Evolutionary conservation across 2,797 vertebrate genomes (phyloP).

Genomic region (Darevskia nairensis): DNA sequence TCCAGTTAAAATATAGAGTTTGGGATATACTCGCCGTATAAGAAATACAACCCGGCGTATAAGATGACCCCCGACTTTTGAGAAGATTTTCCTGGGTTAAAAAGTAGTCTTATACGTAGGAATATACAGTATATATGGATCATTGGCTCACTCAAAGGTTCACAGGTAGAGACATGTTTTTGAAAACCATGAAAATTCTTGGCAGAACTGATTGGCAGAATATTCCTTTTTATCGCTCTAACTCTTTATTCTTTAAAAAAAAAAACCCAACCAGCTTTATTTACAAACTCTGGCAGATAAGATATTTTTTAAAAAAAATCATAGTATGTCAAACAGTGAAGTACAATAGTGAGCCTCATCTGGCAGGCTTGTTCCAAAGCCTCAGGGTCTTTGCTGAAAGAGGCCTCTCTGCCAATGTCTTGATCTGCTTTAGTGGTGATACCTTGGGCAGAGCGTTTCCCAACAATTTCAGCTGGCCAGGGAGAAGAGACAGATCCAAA

Average conservation of each 20-base stretch:
- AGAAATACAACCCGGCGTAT: too few species aligned
- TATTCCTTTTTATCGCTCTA: accelerated
- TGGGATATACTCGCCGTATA: too few species aligned
- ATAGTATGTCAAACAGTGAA: neutral
- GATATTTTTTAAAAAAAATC: neutral
- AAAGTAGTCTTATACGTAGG: too few species aligned
- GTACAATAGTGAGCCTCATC: neutral
- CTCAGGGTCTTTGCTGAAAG: neutral
- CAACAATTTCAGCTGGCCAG: neutral
- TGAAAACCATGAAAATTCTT: neutral
- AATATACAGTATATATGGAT: neutral
- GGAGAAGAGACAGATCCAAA: neutral
- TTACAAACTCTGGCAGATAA: neutral
- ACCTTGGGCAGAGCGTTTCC: neutral
- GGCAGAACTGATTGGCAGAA: neutral
- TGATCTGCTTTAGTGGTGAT: conserved; percentile 5
- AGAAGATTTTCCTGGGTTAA: too few species aligned
- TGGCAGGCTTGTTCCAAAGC: conserved; percentile 5
- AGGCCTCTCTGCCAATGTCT: neutral
- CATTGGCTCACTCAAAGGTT: neutral
- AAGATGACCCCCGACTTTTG: too few species aligned
- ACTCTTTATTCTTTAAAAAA: neutral
- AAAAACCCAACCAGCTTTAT: too few species aligned
- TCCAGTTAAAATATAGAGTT: too few species aligned
- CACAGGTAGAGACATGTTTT: neutral